Evolutionary conservation across 1,140 invertebrate genomes (phyloP).

Genomic region (Lethocerus indicus): DNA sequence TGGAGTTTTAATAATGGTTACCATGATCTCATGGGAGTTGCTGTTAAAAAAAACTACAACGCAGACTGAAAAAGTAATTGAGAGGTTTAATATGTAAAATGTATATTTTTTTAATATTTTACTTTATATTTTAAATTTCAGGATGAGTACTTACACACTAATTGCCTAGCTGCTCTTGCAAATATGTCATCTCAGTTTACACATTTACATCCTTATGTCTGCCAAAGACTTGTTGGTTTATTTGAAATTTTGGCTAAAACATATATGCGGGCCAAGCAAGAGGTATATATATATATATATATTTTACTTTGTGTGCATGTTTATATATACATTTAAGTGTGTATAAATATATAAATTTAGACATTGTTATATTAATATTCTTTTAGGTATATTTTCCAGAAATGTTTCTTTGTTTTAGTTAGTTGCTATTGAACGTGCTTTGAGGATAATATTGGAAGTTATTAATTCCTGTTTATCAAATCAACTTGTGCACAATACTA

Average conservation of each 20-base stretch:
- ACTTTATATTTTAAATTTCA: slow-evolving; percentile 20
- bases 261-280: slow-evolving; percentile 17
- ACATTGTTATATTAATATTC: not conserved
- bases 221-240: slow-evolving; percentile 76
- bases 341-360: not conserved
- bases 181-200: slow-evolving; percentile 96
- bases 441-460: slow-evolving; percentile 91
- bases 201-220: slow-evolving; percentile 87
- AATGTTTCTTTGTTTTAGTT: slow-evolving; percentile 33
- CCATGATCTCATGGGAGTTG: no score
- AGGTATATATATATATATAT: slow-evolving; percentile 11
- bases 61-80: no score
- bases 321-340: not conserved
- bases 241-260: slow-evolving; percentile 74
- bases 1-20: no score
- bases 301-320: not conserved
- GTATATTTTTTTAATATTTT: not conserved
- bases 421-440: slow-evolving; percentile 88
- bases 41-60: no score
- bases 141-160: slow-evolving; percentile 93
- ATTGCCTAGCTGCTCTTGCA: slow-evolving; percentile 91
- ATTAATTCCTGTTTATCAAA: slow-evolving; percentile 82
- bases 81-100: no score
- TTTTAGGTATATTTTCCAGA: slow-evolving; percentile 11
- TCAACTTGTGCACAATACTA: slow-evolving; percentile 78